Evolutionary conservation across 2,888 invertebrate genomes (phyloP).

Genomic region (Temnothorax unifasciatus): DNA sequence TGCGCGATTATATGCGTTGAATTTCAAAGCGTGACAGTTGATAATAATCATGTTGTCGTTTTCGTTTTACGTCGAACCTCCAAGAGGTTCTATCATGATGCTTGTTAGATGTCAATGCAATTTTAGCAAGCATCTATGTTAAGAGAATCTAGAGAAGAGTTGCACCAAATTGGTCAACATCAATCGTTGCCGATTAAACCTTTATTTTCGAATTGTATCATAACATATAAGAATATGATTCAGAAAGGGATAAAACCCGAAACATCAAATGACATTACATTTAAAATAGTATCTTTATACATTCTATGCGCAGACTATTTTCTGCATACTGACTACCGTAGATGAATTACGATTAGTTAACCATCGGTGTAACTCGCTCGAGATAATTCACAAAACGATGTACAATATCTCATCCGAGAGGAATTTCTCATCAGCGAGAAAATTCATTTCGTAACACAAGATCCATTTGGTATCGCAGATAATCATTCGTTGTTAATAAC

Average conservation of each 20-base stretch:
- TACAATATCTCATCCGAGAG: slow-evolving; percentile 19
- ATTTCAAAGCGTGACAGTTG: slow-evolving; percentile 20
- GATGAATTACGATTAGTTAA: slow-evolving; percentile 12
- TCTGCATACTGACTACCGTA: not conserved
- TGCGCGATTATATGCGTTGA: slow-evolving; percentile 24
- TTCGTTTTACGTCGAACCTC: slow-evolving; percentile 44
- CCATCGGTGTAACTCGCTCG: slow-evolving; percentile 38
- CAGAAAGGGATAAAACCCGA: not conserved
- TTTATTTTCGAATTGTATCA: not conserved
- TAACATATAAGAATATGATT: slow-evolving; percentile 7
- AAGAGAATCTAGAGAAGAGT: slow-evolving; percentile 22
- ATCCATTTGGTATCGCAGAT: slow-evolving; percentile 23
- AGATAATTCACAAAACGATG: slow-evolving; percentile 12
- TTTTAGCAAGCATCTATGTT: slow-evolving; percentile 15
- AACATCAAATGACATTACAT: not conserved
- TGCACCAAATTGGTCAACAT: slow-evolving; percentile 22
- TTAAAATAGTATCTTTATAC: slow-evolving; percentile 14
- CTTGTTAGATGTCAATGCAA: slow-evolving; percentile 27
- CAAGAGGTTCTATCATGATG: slow-evolving; percentile 37
- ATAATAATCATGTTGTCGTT: slow-evolving; percentile 37
- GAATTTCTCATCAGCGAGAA: not conserved
- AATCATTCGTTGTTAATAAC: slow-evolving; percentile 43
- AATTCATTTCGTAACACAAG: slow-evolving; percentile 43
- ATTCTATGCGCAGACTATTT: slow-evolving; percentile 18
- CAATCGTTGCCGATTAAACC: not conserved